phyloP scores from a whole-genome alignment of 1,140 invertebrate genomes.

The Thaumatotibia leucotreta region DNA sequence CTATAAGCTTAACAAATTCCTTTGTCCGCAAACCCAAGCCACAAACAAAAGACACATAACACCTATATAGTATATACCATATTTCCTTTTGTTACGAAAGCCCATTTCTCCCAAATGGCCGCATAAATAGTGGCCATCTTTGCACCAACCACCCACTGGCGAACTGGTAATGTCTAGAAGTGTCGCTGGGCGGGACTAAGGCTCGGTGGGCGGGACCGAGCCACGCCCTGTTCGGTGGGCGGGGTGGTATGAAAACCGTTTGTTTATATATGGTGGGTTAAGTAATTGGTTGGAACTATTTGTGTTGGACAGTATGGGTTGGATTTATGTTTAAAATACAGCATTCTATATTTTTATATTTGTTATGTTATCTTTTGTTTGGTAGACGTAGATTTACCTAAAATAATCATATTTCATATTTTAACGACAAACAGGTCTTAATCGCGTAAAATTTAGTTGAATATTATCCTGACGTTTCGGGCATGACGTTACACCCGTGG shows the following conservation, averaged over 20 bases:
- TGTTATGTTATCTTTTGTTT: no score
- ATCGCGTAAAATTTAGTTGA: no score
- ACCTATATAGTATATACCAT: background rate
- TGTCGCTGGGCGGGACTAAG: conserved; percentile 31
- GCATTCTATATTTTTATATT: no score
- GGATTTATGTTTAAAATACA: background rate
- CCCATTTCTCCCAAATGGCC: background rate
- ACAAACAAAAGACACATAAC: background rate
- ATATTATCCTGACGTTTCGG: no score
- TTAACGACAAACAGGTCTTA: no score
- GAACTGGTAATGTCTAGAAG: conserved; percentile 20
- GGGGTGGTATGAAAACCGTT: conserved; percentile 18
- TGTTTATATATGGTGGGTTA: conserved; percentile 22
- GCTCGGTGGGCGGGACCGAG: conserved; percentile 27
- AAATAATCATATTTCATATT: no score
- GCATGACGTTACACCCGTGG: no score
- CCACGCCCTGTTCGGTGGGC: conserved; percentile 32
- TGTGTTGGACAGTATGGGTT: background rate
- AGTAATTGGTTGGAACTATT: conserved; percentile 13
- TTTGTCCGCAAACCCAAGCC: background rate
- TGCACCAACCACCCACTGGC: conserved; percentile 38
- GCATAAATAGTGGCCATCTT: conserved; percentile 45
- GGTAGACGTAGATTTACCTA: no score
- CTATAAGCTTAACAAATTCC: background rate
- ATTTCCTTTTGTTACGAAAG: background rate